Evolutionary conservation across 1,140 invertebrate species (phyloP), one percentile per base, ranked within the genome.

Genomic region (Drosophila suzukii): DNA sequence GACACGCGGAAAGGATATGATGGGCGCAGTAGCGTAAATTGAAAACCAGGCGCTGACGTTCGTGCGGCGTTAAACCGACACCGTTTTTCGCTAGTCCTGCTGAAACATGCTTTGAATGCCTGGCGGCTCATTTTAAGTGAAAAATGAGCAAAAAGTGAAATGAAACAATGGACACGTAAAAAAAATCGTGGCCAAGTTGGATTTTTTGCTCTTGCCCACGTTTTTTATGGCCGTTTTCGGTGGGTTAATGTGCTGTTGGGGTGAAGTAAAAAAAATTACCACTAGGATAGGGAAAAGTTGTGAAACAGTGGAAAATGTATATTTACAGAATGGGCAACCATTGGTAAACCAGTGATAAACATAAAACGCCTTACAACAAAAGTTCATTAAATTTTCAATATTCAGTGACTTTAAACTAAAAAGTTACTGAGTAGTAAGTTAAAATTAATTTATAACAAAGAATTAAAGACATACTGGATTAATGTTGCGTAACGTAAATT

Each of bases 181-280:
- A 27, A 72, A 91, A 91, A 91, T 91, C 83, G 78, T 80, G 86
- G 83, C 81, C 91, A 91, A 91, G 91, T 91, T 91, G 81, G 91
- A 90, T 86, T 91, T 91, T 86, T 83, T 75, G 41, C 53, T 53
- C 54, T 65, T 76, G 78, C 75, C 75, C 70, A 83, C 84, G 68
- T 83, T 81, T 89, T 74, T 89, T 89, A 75, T 78, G 84, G 80
- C 62, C 57, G 75, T 73, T 89, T 89, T 84, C 68, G 85, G 84
- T 81, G 74, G 85, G 84, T 84, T 89, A 89, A 89, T 90, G 84
- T 89, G 84, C 84, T 84, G 84, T 89, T 89, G 77, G 84, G 85
- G 84, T 89, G 71, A 89, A 79, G 51, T 84, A 78, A 88, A 81
- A 70, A 62, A 75, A 76, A 61, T 51, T 36, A 34, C 56, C 24